phyloP scores from a whole-genome alignment of 2,113 vertebrate genomes.

The Calidris pygmaea region DNA sequence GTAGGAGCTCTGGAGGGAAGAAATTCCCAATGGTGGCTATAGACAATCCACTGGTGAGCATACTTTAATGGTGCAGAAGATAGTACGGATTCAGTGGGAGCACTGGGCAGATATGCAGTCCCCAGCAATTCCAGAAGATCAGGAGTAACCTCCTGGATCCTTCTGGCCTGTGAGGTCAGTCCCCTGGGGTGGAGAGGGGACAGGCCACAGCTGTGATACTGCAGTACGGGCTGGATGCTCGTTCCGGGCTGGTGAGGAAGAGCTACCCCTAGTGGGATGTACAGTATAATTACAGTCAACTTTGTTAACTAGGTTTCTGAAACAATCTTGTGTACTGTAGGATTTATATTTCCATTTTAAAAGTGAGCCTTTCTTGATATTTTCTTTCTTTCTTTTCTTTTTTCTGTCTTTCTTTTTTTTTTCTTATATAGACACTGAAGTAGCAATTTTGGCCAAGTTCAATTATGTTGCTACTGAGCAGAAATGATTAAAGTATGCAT shows the following conservation, averaged over 20 bases:
- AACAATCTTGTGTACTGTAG: neutral
- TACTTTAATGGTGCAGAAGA: neutral
- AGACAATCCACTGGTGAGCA: neutral
- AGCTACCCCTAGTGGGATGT: neutral
- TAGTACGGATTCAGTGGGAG: neutral
- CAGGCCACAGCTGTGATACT: neutral
- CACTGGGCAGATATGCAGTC: neutral
- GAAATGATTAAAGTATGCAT: neutral
- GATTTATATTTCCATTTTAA: neutral
- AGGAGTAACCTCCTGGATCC: neutral
- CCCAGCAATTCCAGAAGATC: neutral
- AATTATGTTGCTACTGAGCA: neutral
- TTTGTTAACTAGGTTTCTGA: neutral
- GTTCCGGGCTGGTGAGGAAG: neutral
- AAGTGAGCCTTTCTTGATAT: neutral
- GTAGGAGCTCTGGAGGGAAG: neutral
- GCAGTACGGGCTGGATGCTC: neutral
- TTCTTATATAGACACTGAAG: neutral
- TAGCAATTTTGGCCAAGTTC: neutral
- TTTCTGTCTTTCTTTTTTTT: no score
- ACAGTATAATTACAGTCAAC: neutral
- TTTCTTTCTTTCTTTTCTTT: no score
- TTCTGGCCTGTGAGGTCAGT: neutral
- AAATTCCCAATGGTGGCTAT: neutral
- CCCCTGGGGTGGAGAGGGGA: neutral